phyloP scores from a whole-genome alignment of 2,888 invertebrate species.

The Cactoblastis cactorum region DNA sequence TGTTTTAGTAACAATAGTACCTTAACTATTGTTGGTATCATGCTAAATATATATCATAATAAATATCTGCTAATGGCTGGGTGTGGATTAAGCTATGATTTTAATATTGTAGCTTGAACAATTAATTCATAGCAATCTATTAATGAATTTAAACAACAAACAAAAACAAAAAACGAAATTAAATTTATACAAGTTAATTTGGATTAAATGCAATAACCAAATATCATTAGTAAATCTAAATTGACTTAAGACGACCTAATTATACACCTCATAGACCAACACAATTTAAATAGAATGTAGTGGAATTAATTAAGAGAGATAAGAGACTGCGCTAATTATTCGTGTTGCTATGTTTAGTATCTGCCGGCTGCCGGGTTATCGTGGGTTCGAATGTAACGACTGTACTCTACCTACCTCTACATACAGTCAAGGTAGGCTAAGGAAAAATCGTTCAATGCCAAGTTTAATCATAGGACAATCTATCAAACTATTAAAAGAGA shows the following conservation, averaged over 20 bases:
- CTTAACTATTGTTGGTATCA: neutral
- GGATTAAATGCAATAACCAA: too few species aligned
- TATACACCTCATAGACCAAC: neutral
- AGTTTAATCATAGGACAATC: neutral
- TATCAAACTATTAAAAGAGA: too few species aligned
- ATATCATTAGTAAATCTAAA: neutral
- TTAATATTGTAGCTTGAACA: neutral
- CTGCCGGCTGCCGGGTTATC: conserved; percentile 7
- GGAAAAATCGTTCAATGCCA: neutral
- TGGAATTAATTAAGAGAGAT: conserved; percentile 9
- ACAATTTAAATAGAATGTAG: conserved; percentile 2
- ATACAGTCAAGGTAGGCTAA: conserved; percentile 1
- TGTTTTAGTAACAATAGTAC: conserved; percentile 23
- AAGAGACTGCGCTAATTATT: conserved; percentile 6
- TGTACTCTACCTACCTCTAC: neutral
- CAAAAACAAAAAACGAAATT: too few species aligned
- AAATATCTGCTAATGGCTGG: neutral
- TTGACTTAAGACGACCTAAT: neutral
- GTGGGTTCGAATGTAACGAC: neutral
- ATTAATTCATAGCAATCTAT: too few species aligned
- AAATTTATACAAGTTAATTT: too few species aligned
- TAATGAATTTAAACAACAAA: too few species aligned
- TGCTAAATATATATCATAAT: too few species aligned
- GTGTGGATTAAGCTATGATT: neutral
- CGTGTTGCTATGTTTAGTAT: conserved; percentile 8